Evolutionary conservation across 1,140 invertebrate genomes (phyloP), one percentile per base, ranked within the genome.

Genomic region (Leptopilina clavipes): DNA sequence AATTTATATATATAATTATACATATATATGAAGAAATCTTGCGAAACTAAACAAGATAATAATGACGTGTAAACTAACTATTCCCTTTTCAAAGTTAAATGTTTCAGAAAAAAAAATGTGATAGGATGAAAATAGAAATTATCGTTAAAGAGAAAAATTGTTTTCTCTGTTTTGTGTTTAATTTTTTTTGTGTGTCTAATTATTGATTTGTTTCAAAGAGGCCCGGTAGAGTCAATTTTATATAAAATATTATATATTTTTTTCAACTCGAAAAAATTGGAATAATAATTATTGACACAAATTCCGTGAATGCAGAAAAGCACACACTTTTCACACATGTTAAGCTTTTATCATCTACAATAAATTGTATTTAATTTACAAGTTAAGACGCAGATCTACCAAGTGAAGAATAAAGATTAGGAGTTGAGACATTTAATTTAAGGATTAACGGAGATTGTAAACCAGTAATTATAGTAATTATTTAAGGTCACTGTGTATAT

Each of bases 401-500:
- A 54, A 54, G 52, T 65, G 59, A 65, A 22, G 19, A 59, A 10
- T 59, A 25, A 59, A 25, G 59, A 14, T 31, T 65, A 65, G 22
- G 17, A 65, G 19, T 11, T 65, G 25, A 65, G 19, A 37, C 59
- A 65, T 12, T 37, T 65, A 65, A 65, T 65, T 65, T 82, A 86
- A 86, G 86, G 9, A 82, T 87, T 85, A 87, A 87, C 82, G 59
- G 82, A 77, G 56, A 86, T 80, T 86, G 82, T 86, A 87, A 82
- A 82, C 80, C 83, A 85, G 80, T 86, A 84, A 86, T 83, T 84
- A 84, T 83, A 87, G 85, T 77, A 86, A 85, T 87, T 88, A 83
- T 85, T 86, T 87, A 85, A 87, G 83, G 84, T 81, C 86, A 81
- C 83, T 85, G 83, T 86, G 87, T 89, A 89, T 82, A 88, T 89